Evolutionary conservation across 2,888 invertebrate species (phyloP).

Genomic region (Idaea straminata): DNA sequence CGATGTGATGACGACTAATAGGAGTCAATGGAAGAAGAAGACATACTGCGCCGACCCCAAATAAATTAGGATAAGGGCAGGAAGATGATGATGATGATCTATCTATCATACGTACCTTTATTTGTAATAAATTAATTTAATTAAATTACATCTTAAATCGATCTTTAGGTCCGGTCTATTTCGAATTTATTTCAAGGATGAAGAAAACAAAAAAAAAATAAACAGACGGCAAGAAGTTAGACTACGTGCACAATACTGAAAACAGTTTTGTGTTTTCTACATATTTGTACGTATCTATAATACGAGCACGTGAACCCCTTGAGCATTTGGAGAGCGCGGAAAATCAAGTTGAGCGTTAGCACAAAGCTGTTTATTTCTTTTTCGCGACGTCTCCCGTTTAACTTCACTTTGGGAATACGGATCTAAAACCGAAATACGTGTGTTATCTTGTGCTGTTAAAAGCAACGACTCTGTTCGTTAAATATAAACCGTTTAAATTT

Average conservation of each 20-base stretch:
- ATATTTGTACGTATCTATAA: slow-evolving; percentile 17
- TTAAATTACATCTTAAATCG: no score
- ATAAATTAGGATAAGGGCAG: no score
- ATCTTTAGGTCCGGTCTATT: no score
- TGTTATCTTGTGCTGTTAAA: slow-evolving; percentile 9
- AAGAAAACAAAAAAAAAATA: slow-evolving; percentile 1
- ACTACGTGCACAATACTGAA: slow-evolving; percentile 18
- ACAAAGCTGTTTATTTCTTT: slow-evolving; percentile 45
- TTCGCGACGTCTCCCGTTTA: slow-evolving; percentile 35
- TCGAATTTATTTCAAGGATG: background rate
- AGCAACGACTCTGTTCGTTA: background rate
- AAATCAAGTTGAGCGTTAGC: slow-evolving; percentile 41
- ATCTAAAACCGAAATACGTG: slow-evolving; percentile 26
- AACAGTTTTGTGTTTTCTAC: slow-evolving; percentile 43
- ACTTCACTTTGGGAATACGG: slow-evolving; percentile 29
- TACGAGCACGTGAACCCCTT: slow-evolving; percentile 27
- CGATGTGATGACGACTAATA: no score
- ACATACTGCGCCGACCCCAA: no score
- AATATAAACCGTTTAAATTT: background rate
- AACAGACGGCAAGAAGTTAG: background rate
- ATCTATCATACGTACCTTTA: no score
- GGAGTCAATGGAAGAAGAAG: no score
- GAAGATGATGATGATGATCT: no score
- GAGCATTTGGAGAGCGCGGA: slow-evolving; percentile 36
- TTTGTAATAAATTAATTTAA: no score